Conservation (phyloP, 1,140 invertebrate species). For the Polyergus mexicanus region DNA sequence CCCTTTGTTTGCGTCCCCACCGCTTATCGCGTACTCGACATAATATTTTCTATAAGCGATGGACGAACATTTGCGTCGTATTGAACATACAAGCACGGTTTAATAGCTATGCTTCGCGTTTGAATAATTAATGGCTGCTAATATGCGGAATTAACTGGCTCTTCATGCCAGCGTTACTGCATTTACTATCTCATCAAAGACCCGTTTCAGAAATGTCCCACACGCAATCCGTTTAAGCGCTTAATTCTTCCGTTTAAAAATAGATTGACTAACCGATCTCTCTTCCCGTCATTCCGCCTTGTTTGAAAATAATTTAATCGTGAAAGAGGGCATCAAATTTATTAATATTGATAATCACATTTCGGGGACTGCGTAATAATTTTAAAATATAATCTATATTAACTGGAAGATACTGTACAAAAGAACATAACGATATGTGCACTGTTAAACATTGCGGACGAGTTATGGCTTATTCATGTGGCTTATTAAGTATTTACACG, state of each 20-base stretch:
- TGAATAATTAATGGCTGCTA: constrained; percentile 52
- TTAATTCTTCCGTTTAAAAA: not conserved
- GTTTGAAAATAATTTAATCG: not conserved
- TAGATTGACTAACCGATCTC: constrained; percentile 15
- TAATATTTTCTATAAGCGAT: constrained; percentile 52
- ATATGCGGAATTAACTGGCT: constrained; percentile 48
- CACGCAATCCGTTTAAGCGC: not conserved
- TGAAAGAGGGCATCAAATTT: not conserved
- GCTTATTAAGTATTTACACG: not conserved
- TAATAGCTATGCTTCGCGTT: constrained; percentile 52
- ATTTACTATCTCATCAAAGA: constrained; percentile 55
- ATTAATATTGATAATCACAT: too few relatives aligned
- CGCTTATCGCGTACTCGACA: constrained; percentile 56
- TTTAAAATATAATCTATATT: too few relatives aligned
- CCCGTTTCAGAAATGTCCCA: constrained; percentile 29
- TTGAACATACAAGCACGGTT: constrained; percentile 44
- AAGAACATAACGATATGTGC: not conserved
- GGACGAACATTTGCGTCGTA: constrained; percentile 44
- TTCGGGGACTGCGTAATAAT: too few relatives aligned
- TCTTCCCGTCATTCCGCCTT: not conserved
- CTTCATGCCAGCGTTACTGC: constrained; percentile 18
- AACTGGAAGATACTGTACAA: not conserved
- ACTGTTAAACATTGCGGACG: not conserved
- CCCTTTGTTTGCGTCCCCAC: constrained; percentile 44
- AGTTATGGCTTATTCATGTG: not conserved